Conservation (phyloP, 2,113 vertebrate genomes). For the Crotalus horridus region DNA sequence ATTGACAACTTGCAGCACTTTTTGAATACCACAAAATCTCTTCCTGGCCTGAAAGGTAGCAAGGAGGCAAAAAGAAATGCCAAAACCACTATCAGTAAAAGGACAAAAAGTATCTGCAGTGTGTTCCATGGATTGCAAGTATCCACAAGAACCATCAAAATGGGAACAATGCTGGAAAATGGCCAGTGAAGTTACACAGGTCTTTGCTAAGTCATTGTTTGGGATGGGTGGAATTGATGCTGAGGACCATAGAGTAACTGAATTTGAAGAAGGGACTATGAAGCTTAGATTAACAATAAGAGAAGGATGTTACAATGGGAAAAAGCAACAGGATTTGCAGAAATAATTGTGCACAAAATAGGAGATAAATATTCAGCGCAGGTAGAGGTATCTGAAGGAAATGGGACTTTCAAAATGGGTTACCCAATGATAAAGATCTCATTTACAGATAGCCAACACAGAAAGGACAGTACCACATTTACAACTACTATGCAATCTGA, state of each 20-base stretch:
- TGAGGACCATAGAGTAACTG: not conserved
- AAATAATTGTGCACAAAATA: not conserved
- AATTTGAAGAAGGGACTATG: not conserved
- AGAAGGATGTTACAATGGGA: not conserved
- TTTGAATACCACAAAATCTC: not conserved
- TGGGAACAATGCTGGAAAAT: not conserved
- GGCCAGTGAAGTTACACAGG: not conserved
- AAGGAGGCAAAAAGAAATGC: not conserved
- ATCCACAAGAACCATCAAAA: not conserved
- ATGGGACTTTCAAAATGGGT: not conserved
- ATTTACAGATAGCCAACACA: not conserved
- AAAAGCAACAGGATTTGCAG: not conserved
- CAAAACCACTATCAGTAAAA: not conserved
- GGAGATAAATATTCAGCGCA: not conserved
- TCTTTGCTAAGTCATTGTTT: not conserved
- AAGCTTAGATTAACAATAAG: not conserved
- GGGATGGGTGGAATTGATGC: not conserved
- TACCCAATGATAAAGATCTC: not conserved
- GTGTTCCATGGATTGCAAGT: not conserved
- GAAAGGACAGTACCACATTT: not conserved
- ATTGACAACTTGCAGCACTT: not conserved
- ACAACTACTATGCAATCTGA: not conserved
- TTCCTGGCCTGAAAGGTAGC: not conserved
- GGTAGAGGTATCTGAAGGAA: not conserved
- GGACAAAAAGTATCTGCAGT: not conserved